Evolutionary conservation across 2,797 vertebrate genomes (phyloP), one percentile per base, ranked within the genome.

Genomic region (Perdix hodgsoniae): DNA sequence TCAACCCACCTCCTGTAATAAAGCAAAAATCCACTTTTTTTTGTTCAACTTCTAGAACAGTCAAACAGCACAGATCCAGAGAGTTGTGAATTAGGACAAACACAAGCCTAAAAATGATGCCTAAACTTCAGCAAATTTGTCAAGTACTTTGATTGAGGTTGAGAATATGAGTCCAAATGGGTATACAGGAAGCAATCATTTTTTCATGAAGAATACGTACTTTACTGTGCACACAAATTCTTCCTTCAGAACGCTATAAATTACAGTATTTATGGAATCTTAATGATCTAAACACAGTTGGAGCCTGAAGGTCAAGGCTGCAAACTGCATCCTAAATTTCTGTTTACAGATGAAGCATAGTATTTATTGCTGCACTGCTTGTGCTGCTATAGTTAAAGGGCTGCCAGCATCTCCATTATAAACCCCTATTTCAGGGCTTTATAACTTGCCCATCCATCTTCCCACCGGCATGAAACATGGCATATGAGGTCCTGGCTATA

Each of bases 261-360:
- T 97, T 97, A 95, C 82, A 95, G 95, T 97, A 95, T 96, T 97
- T 97, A 97, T 97, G 92, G 92, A 96, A 95, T 96, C 94, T 96
- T 97, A 96, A 97, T 96, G 96, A 96, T 97, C 87, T 95, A 97
- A 98, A 96, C 96, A 97, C 92, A 97, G 86, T 97, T 97, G 97
- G 88, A 96, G 93, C 98, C 97, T 98, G 97, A 98, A 98, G 98
- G 98, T 98, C 97, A 98, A 95, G 94, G 95, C 95, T 97, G 95
- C 93, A 98, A 97, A 95, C 92, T 95, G 88, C 91, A 97, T 97
- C 96, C 96, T 97, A 95, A 96, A 97, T 97, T 96, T 95, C 96
- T 98, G 93, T 98, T 98, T 98, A 98, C 97, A 97, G 97, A 97
- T 98, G 98, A 98, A 98, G 96, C 96, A 95, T 82, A 96, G 97